phyloP scores from a whole-genome alignment of 2,113 vertebrate species.

The Gymnorhina tibicen region DNA sequence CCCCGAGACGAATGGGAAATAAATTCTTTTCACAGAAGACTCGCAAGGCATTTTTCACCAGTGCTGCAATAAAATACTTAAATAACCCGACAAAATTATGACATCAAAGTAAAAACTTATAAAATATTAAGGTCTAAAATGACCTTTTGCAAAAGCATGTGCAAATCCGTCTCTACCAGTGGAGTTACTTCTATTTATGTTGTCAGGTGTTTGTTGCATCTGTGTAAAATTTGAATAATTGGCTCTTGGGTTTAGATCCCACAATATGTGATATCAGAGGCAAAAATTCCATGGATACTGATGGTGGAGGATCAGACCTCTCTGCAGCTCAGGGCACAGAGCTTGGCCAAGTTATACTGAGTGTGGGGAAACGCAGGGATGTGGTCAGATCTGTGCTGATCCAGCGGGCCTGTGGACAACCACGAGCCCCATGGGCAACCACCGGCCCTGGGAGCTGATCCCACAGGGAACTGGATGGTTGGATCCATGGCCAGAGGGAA shows the following conservation, averaged over 20 bases:
- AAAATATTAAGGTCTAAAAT: constrained; percentile 17
- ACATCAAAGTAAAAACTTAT: not conserved
- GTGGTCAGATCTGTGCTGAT: fast-evolving
- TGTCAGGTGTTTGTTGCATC: not conserved
- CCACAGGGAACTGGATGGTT: not conserved
- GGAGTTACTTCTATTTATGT: not conserved
- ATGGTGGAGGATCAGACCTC: not conserved
- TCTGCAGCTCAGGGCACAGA: fast-evolving
- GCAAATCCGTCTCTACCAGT: not conserved
- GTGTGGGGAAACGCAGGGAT: fast-evolving
- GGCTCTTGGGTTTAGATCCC: not conserved
- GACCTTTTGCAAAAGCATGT: not conserved
- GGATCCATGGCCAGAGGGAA: not conserved
- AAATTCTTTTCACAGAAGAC: not conserved
- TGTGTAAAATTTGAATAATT: not conserved
- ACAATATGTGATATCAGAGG: not conserved
- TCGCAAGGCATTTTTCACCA: not conserved
- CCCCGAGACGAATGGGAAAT: not conserved
- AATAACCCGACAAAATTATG: not conserved
- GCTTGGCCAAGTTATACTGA: fast-evolving
- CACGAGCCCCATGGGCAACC: not conserved
- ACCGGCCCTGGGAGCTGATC: not conserved
- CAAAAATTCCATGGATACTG: not conserved
- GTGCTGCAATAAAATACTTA: constrained; percentile 1
- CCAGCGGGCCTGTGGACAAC: not conserved